These are phyloP conservation scores for Pyxicephalus adspersus DNA, from an alignment of 2,113 vertebrate genomes.

Conservation along the genomic window DNA sequence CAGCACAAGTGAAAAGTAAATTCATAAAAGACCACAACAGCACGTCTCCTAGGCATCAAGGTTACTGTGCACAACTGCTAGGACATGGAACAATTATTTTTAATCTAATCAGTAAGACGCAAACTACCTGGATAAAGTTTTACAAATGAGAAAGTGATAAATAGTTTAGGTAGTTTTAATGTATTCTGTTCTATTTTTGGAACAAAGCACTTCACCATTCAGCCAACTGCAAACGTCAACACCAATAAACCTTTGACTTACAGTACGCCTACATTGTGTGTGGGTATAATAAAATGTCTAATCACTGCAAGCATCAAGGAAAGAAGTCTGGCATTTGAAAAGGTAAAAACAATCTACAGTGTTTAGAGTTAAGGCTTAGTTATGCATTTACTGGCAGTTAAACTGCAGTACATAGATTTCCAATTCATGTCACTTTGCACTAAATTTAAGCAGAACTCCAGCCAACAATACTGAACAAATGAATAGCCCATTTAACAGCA, in stretches of 20 bases:
- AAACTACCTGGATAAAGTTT: not conserved
- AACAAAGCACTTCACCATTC: not conserved
- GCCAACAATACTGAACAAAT: too few relatives aligned
- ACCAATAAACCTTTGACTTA: conserved; percentile 36
- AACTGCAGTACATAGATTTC: too few relatives aligned
- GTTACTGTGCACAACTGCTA: not conserved
- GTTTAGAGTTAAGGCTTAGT: not conserved
- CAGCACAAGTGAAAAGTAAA: too few relatives aligned
- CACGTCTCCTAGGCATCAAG: not conserved
- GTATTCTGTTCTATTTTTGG: not conserved
- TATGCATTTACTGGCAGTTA: not conserved
- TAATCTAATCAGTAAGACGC: not conserved
- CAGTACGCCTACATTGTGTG: conserved; percentile 33
- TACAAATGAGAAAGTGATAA: conserved; percentile 1
- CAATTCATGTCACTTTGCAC: too few relatives aligned
- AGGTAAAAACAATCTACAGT: not conserved
- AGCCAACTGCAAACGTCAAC: not conserved
- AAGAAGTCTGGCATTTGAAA: not conserved
- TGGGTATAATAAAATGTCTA: conserved; percentile 24
- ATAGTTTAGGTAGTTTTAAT: not conserved
- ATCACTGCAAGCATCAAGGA: conserved; percentile 7
- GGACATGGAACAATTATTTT: too few relatives aligned
- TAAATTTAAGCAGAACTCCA: too few relatives aligned
- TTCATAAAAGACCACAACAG: not conserved
- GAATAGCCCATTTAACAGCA: too few relatives aligned